These are phyloP conservation scores for Orthonevra nobilis DNA, from an alignment of 2,888 invertebrate genomes.

Conservation along the genomic window DNA sequence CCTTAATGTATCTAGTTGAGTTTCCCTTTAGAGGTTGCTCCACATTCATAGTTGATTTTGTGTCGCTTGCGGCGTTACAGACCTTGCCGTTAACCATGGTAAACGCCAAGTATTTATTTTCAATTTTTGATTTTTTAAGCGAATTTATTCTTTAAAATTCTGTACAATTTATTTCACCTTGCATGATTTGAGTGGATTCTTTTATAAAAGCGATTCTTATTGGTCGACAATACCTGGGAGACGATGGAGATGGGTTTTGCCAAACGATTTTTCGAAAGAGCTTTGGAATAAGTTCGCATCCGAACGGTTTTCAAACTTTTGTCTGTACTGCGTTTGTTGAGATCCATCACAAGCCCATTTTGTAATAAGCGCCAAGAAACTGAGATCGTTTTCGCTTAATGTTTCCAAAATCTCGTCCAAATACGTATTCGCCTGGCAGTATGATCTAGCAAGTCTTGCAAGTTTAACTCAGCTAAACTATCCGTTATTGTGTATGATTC, in stretches of 20 bases:
- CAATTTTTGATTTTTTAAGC: not conserved
- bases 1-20: not conserved
- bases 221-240: not conserved
- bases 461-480: not conserved
- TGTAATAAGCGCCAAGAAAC: not conserved
- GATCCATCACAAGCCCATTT: conserved; percentile 8
- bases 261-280: not conserved
- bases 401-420: conserved; percentile 9
- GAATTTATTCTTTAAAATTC: not conserved
- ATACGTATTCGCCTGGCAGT: not conserved
- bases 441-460: conserved; percentile 5
- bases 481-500: not conserved
- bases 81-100: not conserved
- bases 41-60: conserved; percentile 7
- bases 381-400: not conserved
- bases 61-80: not conserved
- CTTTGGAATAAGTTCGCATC: too few species aligned
- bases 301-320: conserved; percentile 6
- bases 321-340: conserved; percentile 1
- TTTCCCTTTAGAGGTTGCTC: conserved; percentile 37
- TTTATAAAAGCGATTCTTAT: not conserved
- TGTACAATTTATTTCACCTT: not conserved
- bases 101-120: not conserved
- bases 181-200: too few species aligned
- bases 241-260: not conserved